Evolutionary conservation across 2,113 vertebrate genomes (phyloP).

Genomic region (Microcebus lehilahytsara): DNA sequence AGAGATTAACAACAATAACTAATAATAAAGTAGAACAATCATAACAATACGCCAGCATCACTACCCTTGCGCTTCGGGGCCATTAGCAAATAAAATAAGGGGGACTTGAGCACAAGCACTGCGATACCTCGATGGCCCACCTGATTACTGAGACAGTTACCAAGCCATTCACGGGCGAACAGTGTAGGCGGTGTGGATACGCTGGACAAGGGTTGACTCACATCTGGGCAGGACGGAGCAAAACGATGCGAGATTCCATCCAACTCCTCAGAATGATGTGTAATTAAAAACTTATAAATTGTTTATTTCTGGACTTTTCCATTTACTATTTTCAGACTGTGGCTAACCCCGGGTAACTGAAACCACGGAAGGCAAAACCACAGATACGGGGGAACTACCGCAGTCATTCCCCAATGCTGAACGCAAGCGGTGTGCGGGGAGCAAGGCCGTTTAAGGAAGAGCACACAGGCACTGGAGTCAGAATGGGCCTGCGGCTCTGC

Average conservation of each 20-base stretch:
- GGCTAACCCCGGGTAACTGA: background rate
- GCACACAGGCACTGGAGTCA: background rate
- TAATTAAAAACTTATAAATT: background rate
- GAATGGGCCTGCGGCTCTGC: background rate
- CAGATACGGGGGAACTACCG: background rate
- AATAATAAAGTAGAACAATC: background rate
- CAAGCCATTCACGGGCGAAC: background rate
- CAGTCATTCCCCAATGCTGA: background rate
- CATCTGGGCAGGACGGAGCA: background rate
- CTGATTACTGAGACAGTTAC: background rate
- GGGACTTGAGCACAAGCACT: background rate
- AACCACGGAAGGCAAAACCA: background rate
- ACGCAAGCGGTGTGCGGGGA: fast-evolving
- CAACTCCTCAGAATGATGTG: background rate
- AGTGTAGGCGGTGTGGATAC: background rate
- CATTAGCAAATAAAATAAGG: background rate
- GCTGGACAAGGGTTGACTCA: background rate
- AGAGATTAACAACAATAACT: background rate
- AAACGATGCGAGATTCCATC: background rate
- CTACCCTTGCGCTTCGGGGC: background rate
- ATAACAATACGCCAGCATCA: background rate
- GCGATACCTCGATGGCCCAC: background rate
- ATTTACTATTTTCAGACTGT: background rate
- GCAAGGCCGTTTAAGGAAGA: background rate
- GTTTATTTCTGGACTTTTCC: background rate